phyloP scores from a whole-genome alignment of 1,140 invertebrate species.

The honey bee (Apis mellifera) region Amel_HAv3.1 CM009932.2:12141501-12142000 shows the following conservation, averaged over 20 bases:
- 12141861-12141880: background rate
- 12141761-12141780: conserved; percentile 79
- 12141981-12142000: background rate
- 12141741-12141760: conserved; percentile 79
- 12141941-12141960: background rate
- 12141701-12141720: background rate
- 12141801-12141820: conserved; percentile 57
- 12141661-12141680: conserved; percentile 3
- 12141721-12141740: conserved; percentile 65
- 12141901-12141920: conserved; percentile 26
- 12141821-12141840: background rate
- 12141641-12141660: background rate
- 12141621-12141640: background rate
- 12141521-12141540: conserved; percentile 1
- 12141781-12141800: conserved; percentile 77
- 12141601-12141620: conserved; percentile 12
- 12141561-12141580: conserved; percentile 9
- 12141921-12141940: conserved; percentile 23
- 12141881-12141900: conserved; percentile 27
- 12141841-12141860: background rate
- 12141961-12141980: background rate
- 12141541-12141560: background rate
- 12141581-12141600: conserved; percentile 24
- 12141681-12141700: background rate
- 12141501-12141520: conserved; percentile 29